These are phyloP conservation scores for Zygaena filipendulae DNA, from an alignment of 2,888 invertebrate genomes.

Conservation along the genomic window DNA sequence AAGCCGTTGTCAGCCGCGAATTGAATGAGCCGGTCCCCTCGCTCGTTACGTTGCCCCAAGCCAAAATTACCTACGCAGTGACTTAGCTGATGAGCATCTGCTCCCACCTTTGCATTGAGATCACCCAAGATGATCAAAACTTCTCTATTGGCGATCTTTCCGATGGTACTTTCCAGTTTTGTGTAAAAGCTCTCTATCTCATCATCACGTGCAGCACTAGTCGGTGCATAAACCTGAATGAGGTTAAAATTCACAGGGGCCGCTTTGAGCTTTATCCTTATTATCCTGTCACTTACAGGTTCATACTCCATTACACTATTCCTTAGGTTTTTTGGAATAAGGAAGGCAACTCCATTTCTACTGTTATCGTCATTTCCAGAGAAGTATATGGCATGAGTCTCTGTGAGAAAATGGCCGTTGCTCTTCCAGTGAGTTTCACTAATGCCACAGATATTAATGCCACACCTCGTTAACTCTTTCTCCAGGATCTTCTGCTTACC, in stretches of 20 bases:
- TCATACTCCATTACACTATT: conserved; percentile 11
- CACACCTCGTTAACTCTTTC: conserved; percentile 11
- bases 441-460: conserved; percentile 12
- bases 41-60: conserved; percentile 8
- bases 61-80: conserved; percentile 4
- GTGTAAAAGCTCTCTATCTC: conserved; percentile 1
- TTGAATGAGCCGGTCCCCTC: conserved; percentile 7
- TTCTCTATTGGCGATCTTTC: conserved; percentile 10
- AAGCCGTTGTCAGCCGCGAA: conserved; percentile 5
- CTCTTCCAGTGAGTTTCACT: conserved; percentile 17
- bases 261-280: conserved; percentile 4
- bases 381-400: conserved; percentile 7
- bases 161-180: conserved; percentile 2
- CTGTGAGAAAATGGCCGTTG: conserved; percentile 13
- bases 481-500: conserved; percentile 15
- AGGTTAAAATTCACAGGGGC: conserved; percentile 1
- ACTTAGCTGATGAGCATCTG: conserved; percentile 3
- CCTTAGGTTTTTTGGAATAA: conserved; percentile 5
- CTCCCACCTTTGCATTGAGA: conserved; percentile 14
- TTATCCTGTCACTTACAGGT: conserved; percentile 9
- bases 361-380: conserved; percentile 10
- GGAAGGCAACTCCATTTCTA: conserved; percentile 9
- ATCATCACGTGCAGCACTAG: neutral
- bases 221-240: conserved; percentile 1
- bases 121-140: conserved; percentile 11